Base-by-base conservation (phyloP, 1,140 invertebrate species). In the Cyphomyrmex costatus region DNA sequence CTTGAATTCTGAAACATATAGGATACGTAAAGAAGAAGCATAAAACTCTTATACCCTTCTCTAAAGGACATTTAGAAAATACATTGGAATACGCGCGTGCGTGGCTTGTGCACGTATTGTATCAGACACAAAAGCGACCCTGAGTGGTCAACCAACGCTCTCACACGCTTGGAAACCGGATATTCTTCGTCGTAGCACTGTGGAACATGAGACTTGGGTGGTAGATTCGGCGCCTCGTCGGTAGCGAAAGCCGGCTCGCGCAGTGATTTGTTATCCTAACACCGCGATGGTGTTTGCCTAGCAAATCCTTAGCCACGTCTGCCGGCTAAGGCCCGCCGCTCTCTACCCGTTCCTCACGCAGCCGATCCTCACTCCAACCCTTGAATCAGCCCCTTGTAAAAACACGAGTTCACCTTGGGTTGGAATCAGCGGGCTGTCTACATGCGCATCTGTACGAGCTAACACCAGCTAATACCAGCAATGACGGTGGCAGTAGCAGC, bases 261-360 rank as follows among this genome's bases (percentile, higher is more conserved):
- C 60, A 58, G 89, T 90, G 91, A 92, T 92, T 92, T 92, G 91
- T 92, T 92, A 91, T 92, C 80, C 86, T 86, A 92, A 90, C 91
- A 78, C 88, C 86, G 61, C 76, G 82, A 89, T 90, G 89, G 90
- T 92, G 91, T 91, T 92, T 92, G 86, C 80, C 86, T 92, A 92
- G 90, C 91, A 92, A 92, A 92, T 92, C 91, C 91, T 91, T 91
- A 87, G 78, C 84, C 84, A 63, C 61, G 86, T 87, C 87, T 88
- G 85, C 65, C 58, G 51, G 73, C 49, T 77, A 65, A 79, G 76
- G 46, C 46, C 27, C 74, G 76, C 60, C 66, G 68, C 68, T 70
- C 66, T 51, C 61, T 63, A 33, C 58, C 77, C 79, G 74, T 56
- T 61, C 21, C 65, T 24, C 63, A 30, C 83, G 70, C 86, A 53